Base-by-base conservation (phyloP, 2,113 vertebrate species). In the human (Homo sapiens) region DNA sequence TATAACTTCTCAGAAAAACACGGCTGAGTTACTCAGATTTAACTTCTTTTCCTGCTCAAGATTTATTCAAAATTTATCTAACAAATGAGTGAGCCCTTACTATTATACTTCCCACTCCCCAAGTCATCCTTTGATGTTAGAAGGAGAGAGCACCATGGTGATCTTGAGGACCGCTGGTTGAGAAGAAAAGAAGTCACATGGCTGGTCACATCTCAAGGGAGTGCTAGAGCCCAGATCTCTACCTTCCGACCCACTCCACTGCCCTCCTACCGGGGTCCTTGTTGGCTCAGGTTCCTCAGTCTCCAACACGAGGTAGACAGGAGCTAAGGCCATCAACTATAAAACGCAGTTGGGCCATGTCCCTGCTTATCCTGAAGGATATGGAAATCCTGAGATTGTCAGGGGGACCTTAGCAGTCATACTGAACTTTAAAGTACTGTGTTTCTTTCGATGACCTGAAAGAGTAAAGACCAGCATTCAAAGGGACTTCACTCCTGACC, bases 1-100 rank as follows among this genome's bases (percentile, higher is more conserved):
- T 96, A 73, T 94, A 89, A 81, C 75, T 70, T 92, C 70, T 97
- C n/a, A 85, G 73, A 72, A 88, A 97, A 94, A 40, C 30, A 27
- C 45, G 57, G 43, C 17, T 27, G 22, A 68, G 30, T 80, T 80
- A n/a, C 23, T 68, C 57, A n/a, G 40, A 43, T 75, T 96, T 96
- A 70, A 93, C 61, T 93, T 89, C n/a, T 95, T 93, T 92, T 85
- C 22, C 10, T 88, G 50, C 35, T 95, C 64, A 68, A 90, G 66
- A 88, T 96, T 81, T 93, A 92, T 86, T 94, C 14, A n/a, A 30
- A 93, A 38, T 61, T 16, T 61, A 72, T 52, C 64, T 25, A 59
- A 23, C 20, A 84, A 86, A 79, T 45, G 10, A 12, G 1, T 30
- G 68, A 68, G 32, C 38, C 38, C n/a, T 91, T 50, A 68, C 5